Conservation (phyloP, 2,113 vertebrate species). For the Protomyctophum bolini region DNA sequence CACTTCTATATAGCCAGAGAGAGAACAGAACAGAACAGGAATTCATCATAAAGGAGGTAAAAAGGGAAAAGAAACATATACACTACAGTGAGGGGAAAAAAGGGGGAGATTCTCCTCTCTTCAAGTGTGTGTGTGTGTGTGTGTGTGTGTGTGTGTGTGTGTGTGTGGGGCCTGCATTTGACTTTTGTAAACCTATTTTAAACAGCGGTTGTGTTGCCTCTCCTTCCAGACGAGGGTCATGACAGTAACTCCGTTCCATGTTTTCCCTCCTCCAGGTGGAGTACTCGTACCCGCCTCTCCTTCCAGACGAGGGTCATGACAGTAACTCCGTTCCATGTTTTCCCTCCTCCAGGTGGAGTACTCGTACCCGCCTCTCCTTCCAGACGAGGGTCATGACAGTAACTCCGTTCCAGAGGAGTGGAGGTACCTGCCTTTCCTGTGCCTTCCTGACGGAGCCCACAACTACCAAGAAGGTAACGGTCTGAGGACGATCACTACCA, state of each 20-base stretch:
- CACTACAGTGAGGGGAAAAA: too few species aligned
- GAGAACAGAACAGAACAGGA: too few species aligned
- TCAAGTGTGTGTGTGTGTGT: too few species aligned
- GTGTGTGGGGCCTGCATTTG: too few species aligned
- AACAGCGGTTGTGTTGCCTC: slow-evolving; percentile 52
- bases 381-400: slow-evolving; percentile 89
- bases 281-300: slow-evolving; percentile 93
- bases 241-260: slow-evolving; percentile 89
- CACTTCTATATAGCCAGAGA: too few species aligned
- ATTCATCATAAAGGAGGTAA: too few species aligned
- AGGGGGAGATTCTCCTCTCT: too few species aligned
- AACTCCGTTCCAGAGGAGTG: slow-evolving; percentile 90
- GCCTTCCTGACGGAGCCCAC: slow-evolving; percentile 94
- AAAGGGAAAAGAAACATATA: too few species aligned
- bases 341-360: slow-evolving; percentile 88
- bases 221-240: slow-evolving; percentile 87
- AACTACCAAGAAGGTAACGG: slow-evolving; percentile 94
- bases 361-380: slow-evolving; percentile 92
- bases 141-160: too few species aligned
- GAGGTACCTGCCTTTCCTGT: slow-evolving; percentile 96
- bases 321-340: slow-evolving; percentile 85
- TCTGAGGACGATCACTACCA: background rate
- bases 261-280: slow-evolving; percentile 84
- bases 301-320: slow-evolving; percentile 88
- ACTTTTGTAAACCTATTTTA: too few species aligned